Conservation (phyloP, 2,113 vertebrate genomes). For the Pluvialis apricaria region DNA sequence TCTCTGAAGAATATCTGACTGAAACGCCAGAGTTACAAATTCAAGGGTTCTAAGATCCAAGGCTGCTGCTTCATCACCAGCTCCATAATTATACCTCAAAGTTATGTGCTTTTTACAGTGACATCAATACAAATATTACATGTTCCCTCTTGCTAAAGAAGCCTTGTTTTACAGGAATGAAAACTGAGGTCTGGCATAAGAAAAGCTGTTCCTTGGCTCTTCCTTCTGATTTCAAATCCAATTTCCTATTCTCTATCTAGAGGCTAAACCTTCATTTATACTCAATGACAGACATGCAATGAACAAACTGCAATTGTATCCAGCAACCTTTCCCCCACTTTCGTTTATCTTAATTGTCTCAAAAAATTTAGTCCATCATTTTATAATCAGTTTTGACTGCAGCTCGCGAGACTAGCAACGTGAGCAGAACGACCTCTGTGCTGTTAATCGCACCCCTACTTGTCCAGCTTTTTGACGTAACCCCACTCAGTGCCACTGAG, state of each 20-base stretch:
- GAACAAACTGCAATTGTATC: neutral
- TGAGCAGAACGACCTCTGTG: neutral
- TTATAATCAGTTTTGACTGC: neutral
- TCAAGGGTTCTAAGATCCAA: neutral
- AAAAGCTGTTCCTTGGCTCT: neutral
- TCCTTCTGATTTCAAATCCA: neutral
- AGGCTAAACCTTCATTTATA: neutral
- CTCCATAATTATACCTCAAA: neutral
- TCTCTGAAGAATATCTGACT: neutral
- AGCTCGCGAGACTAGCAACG: neutral
- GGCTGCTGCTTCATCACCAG: neutral
- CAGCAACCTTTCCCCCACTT: neutral
- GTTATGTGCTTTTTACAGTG: neutral
- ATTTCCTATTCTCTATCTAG: neutral
- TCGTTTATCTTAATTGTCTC: neutral
- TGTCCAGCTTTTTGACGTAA: fast-evolving
- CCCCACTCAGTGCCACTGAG: neutral
- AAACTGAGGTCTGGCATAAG: neutral
- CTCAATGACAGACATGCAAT: neutral
- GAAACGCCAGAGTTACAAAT: neutral
- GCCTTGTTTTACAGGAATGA: neutral
- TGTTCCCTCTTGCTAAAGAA: neutral
- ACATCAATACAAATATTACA: neutral
- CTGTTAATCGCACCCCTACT: neutral
- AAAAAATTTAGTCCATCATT: neutral